Evolutionary conservation across 2,888 invertebrate species (phyloP), one percentile per base, ranked within the genome.

Genomic region (Zelleria hepariella): DNA sequence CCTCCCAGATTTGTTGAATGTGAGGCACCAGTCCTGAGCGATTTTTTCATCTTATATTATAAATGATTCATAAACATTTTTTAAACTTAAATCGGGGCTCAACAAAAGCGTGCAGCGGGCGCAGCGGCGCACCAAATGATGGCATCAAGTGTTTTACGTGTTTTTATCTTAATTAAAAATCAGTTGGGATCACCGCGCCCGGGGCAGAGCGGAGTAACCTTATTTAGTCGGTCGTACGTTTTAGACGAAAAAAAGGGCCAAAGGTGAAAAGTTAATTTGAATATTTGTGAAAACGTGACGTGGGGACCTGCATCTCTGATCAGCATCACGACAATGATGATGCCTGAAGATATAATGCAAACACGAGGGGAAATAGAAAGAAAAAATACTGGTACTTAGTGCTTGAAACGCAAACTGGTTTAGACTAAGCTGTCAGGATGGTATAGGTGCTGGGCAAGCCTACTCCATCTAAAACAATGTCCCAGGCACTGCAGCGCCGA

Each of bases 121-220:
- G 32, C 32, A 42, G 18, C 49, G 21, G 7, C 49, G 20, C 21
- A 20, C 49, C n/a, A 2, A 20, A 20, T 69, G 76, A 77, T 74
- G 72, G 67, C 71, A 75, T 78, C 74, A 73, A 61, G 21, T 59
- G 58, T 59, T 61, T 73, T 68, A 68, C 67, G 73, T 61, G 49
- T 70, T 78, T 78, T 79, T 78, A 82, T 82, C 82, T 82, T 74
- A 81, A 82, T 82, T 82, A 82, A 82, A 80, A 77, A 82, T 81
- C 82, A 75, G 65, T 67, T n/a, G 67, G 63, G 67, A 66, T 68
- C 73, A 65, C 62, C 58, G 54, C 60, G 56, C 62, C 59, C 24
- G 47, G 61, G 49, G 20, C 49, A 49, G 49, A n/a, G 20, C 48
- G 5, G 3, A 21, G 49, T 49, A 49, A 7, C 49, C 49, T 49